Percentiles rank a stretch among this genome's conserved stretches.
phyloP scores from a whole-genome alignment of 2,888 invertebrate species.

The Phaonia tiefii region DNA sequence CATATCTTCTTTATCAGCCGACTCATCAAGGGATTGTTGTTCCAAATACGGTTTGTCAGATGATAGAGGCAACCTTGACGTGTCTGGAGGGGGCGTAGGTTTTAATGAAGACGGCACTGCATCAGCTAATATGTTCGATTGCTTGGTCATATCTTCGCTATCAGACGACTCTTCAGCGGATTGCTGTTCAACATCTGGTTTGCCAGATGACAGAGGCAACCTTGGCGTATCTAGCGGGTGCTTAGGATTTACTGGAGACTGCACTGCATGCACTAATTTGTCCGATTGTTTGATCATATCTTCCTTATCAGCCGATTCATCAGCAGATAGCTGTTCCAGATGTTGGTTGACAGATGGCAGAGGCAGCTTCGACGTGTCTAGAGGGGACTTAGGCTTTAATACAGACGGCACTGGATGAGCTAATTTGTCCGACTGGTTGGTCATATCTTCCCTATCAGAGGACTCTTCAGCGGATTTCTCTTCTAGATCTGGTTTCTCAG shows the following conservation, averaged over 20 bases:
- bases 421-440: too few species aligned
- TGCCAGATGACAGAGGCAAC: too few species aligned
- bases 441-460: slow-evolving; percentile 24
- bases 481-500: neutral
- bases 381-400: neutral
- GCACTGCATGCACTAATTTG: too few species aligned
- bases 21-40: too few species aligned
- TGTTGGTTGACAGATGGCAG: slow-evolving; percentile 11
- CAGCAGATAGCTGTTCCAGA: slow-evolving; percentile 31
- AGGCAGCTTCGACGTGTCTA: too few species aligned
- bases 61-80: neutral
- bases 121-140: too few species aligned
- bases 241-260: neutral
- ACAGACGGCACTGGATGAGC: neutral
- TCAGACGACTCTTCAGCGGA: too few species aligned
- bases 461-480: slow-evolving; percentile 54
- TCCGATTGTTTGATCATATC: neutral
- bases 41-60: neutral
- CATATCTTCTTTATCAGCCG: too few species aligned
- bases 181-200: neutral
- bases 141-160: too few species aligned
- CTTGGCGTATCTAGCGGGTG: neutral
- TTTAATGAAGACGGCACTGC: too few species aligned
- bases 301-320: slow-evolving; percentile 50
- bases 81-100: too few species aligned